Conservation (phyloP, 2,797 vertebrate genomes). For the Helarctos malayanus region DNA sequence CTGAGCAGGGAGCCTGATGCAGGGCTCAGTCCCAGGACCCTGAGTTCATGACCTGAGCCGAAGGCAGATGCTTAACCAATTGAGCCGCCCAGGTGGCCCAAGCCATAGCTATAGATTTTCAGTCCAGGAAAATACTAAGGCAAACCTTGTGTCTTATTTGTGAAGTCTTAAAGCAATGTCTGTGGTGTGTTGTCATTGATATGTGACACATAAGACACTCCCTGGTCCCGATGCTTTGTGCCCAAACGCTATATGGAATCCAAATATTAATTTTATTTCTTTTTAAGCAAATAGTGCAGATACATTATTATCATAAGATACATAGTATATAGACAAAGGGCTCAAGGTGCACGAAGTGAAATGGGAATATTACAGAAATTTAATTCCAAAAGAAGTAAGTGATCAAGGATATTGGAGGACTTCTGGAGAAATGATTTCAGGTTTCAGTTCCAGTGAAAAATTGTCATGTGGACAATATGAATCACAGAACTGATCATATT, state of each 20-base stretch:
- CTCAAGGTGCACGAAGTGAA: neutral
- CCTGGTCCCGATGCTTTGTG: neutral
- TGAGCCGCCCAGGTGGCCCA: neutral
- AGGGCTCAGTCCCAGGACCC: neutral
- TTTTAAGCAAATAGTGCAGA: neutral
- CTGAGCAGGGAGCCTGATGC: neutral
- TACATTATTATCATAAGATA: neutral
- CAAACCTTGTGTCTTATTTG: neutral
- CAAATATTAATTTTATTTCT: conserved; percentile 34
- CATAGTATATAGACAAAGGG: neutral
- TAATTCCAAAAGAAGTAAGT: neutral
- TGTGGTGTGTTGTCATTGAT: neutral
- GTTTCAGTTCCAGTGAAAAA: conserved; percentile 34
- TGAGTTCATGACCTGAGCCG: neutral
- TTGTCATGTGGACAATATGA: neutral
- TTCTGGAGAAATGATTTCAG: neutral
- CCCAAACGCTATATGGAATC: neutral
- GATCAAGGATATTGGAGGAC: neutral
- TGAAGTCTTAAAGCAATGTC: neutral
- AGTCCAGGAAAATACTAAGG: neutral
- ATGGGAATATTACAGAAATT: neutral
- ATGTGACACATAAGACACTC: no score
- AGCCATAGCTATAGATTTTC: neutral
- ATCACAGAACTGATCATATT: neutral
- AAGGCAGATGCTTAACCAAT: neutral